Base-by-base conservation (phyloP, 2,888 invertebrate genomes). In the Heteropelma amictum region DNA sequence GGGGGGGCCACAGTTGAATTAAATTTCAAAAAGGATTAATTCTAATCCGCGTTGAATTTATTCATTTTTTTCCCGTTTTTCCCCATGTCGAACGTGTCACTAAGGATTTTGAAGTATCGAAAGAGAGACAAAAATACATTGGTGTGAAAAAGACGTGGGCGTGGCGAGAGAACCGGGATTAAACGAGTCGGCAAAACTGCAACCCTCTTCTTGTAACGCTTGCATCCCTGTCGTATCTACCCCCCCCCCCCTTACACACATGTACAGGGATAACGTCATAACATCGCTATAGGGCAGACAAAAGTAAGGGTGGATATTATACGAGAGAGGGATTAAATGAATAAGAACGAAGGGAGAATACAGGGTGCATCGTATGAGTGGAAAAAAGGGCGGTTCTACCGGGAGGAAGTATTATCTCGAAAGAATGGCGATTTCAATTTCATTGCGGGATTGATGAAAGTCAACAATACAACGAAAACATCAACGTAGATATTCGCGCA, bases 341-440 rank as follows among this genome's bases (percentile, higher is more conserved):
- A 78, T 78, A 78, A 78, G 69, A 71, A 60, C 14, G 54, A 60
- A 38, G 54, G 56, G 60, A 71, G 69, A 72, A 40, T n/a, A n/a
- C 8, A 65, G 23, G 3, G 49, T 35, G 63, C 19, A 51, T 54
- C 42, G 10, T 17, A 54, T 19, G 42, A 38, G 49, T 8, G 47
- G 28, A 49, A 23, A 40, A 60, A 69, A 70, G 84, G 85, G 85
- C 85, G 85, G 82, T 79, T 64, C 79, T 71, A 47, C 73, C 80
- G 85, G 86, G 86, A 85, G 86, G 81, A 61, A 79, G 81, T 82
- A 82, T 82, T 83, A 81, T 84, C 72, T 79, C 81, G 80, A 78
- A 79, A 79, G 77, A 83, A 84, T 84, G 84, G 81, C 81, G 80
- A 72, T 63, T 38, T 68, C 64, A 45, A 67, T 77, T 73, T 33